Evolutionary conservation across 2,113 vertebrate species (phyloP).

Genomic region (Pycnonotus jocosus): DNA sequence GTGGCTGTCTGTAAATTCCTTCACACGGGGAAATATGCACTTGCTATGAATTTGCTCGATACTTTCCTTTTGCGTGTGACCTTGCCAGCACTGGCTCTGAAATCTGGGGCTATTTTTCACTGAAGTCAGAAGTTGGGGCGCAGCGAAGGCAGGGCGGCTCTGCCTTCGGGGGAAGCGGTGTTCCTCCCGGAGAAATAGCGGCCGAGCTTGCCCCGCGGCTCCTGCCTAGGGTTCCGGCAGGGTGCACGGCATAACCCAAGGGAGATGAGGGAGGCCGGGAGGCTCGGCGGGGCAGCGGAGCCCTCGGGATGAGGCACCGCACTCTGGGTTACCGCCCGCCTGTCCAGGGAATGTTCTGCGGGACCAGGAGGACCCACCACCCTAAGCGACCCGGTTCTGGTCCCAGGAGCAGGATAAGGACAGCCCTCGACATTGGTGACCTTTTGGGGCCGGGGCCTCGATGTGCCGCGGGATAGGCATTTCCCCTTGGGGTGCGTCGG

Average conservation of each 20-base stretch:
- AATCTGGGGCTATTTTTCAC: background rate
- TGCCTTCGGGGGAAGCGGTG: background rate
- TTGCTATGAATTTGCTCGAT: background rate
- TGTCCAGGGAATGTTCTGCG: background rate
- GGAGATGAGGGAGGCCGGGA: background rate
- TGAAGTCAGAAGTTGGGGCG: too few species aligned
- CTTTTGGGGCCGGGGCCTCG: background rate
- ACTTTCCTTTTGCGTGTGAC: background rate
- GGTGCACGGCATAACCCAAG: background rate
- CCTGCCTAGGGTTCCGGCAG: background rate
- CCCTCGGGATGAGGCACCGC: background rate
- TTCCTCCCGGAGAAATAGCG: too few species aligned
- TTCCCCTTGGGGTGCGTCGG: background rate
- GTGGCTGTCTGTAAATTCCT: background rate
- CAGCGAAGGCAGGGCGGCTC: background rate
- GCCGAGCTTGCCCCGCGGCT: background rate
- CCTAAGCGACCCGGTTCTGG: background rate
- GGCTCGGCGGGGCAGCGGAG: background rate
- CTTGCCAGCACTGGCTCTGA: background rate
- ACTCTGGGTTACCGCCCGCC: background rate
- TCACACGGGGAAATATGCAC: background rate
- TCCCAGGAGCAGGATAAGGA: background rate
- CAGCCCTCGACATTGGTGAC: background rate
- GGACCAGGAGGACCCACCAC: background rate
- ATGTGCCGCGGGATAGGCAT: background rate